Evolutionary conservation across 2,113 vertebrate species (phyloP).

Genomic region (Gymnogyps californianus): DNA sequence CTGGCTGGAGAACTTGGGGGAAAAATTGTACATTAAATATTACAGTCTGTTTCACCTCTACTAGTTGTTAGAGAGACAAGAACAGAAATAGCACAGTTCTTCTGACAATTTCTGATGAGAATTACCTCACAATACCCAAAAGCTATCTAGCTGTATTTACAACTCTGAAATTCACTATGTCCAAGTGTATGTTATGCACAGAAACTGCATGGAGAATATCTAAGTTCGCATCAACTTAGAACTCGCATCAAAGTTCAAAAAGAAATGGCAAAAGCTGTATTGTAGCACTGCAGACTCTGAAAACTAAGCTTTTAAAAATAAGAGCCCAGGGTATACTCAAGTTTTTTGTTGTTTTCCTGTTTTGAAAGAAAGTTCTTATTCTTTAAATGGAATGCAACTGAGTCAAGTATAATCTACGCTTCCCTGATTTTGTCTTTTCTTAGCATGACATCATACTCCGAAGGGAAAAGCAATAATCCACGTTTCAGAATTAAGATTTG

Average conservation of each 20-base stretch:
- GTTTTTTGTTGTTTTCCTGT: not conserved
- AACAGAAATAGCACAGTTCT: not conserved
- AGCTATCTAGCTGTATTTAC: not conserved
- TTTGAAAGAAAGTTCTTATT: not conserved
- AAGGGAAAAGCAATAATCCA: not conserved
- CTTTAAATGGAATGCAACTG: not conserved
- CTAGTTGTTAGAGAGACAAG: not conserved
- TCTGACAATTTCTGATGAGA: not conserved
- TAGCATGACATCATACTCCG: not conserved
- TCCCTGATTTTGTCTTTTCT: not conserved
- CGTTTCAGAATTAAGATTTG: not conserved
- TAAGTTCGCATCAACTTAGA: not conserved
- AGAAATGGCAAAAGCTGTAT: not conserved
- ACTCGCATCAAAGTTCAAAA: not conserved
- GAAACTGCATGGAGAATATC: not conserved
- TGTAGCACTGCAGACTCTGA: not conserved
- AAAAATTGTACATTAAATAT: not conserved
- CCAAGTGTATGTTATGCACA: not conserved
- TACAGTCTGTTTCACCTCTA: not conserved
- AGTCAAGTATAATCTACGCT: not conserved
- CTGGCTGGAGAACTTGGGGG: slow-evolving; percentile 87
- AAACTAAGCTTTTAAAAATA: not conserved
- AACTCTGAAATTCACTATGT: not conserved
- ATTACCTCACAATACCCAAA: not conserved
- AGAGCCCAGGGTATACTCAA: not conserved